Evolutionary conservation across 2,888 invertebrate genomes (phyloP).

Genomic region (Eucriotettix oculatus): DNA sequence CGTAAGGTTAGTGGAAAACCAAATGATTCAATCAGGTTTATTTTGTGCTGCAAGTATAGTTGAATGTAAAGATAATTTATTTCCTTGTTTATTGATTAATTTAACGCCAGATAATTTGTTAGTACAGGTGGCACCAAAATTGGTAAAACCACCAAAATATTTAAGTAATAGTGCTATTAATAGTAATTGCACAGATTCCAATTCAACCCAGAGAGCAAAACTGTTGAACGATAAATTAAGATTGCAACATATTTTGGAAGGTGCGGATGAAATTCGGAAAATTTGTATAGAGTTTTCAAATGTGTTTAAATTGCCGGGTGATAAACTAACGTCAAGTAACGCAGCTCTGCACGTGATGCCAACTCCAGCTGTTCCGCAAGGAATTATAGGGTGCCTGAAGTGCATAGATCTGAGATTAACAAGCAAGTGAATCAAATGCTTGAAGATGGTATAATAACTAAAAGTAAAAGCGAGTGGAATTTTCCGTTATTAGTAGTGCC

Average conservation of each 20-base stretch:
- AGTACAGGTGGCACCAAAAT: background rate
- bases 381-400: background rate
- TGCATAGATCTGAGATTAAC: background rate
- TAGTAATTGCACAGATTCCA: too few species aligned
- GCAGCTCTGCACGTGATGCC: background rate
- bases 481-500: constrained; percentile 18
- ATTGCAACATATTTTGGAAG: too few species aligned
- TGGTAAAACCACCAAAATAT: background rate
- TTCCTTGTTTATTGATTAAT: background rate
- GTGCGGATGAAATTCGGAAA: too few species aligned
- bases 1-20: background rate
- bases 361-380: background rate
- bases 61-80: background rate
- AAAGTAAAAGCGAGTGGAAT: background rate
- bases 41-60: background rate
- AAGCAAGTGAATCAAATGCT: background rate
- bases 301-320: background rate
- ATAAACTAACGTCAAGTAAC: background rate
- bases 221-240: too few species aligned
- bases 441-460: background rate
- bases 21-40: background rate
- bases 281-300: too few species aligned
- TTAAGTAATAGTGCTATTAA: too few species aligned
- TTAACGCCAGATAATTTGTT: background rate
- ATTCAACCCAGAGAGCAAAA: too few species aligned